Percentiles rank a stretch among this genome's conserved stretches.
Evolutionary conservation across 2,888 invertebrate genomes (phyloP).

Genomic region (Drosophila percnosoma): DNA sequence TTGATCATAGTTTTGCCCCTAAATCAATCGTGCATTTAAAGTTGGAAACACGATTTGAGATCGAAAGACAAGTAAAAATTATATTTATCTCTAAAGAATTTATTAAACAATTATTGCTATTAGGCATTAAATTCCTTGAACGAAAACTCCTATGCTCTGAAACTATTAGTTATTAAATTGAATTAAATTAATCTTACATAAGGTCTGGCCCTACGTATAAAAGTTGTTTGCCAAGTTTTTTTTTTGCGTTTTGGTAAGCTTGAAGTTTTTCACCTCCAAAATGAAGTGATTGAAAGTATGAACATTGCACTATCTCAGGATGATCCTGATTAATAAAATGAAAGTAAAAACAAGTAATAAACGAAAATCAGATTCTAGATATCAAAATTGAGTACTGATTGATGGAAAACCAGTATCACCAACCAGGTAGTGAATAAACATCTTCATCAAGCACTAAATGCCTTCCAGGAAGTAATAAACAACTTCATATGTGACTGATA

Average conservation of each 20-base stretch:
- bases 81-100: background rate
- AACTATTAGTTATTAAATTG: background rate
- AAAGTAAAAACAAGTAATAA: background rate
- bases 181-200: background rate
- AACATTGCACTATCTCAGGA: background rate
- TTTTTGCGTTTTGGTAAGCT: background rate
- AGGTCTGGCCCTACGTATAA: background rate
- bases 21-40: too few species aligned
- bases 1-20: too few species aligned
- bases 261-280: background rate
- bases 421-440: background rate
- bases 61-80: too few species aligned
- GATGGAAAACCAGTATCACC: background rate
- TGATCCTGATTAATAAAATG: background rate
- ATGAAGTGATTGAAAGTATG: background rate
- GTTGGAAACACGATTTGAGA: too few species aligned
- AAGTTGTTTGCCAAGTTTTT: background rate
- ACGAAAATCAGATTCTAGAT: background rate
- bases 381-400: conserved; percentile 15
- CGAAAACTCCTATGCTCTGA: background rate
- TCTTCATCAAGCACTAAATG: background rate
- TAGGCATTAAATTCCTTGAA: background rate
- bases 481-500: conserved; percentile 4
- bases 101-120: background rate
- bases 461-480: background rate